Evolutionary conservation across 2,888 invertebrate species (phyloP).

Genomic region (Meteorus cinctellus): DNA sequence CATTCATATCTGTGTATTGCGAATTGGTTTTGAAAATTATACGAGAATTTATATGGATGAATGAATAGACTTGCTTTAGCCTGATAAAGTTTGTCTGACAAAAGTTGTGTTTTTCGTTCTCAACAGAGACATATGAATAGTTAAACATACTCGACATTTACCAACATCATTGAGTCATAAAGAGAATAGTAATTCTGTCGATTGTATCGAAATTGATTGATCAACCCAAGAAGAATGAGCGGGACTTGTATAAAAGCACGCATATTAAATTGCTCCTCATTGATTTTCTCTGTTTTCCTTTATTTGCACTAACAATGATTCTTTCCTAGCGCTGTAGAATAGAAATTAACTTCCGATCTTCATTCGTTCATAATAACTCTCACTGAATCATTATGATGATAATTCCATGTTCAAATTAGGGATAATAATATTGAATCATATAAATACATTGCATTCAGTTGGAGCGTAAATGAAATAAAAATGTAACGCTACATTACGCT

Average conservation of each 20-base stretch:
- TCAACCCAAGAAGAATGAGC: background rate
- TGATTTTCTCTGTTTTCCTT: slow-evolving; percentile 1
- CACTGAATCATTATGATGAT: background rate
- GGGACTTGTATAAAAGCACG: background rate
- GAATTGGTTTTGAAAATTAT: background rate
- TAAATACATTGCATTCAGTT: slow-evolving; percentile 18
- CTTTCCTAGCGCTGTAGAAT: background rate
- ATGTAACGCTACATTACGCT: slow-evolving; percentile 4
- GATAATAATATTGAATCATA: slow-evolving; percentile 18
- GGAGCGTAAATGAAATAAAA: background rate
- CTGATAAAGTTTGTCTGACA: background rate
- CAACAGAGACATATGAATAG: background rate
- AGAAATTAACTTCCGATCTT: background rate
- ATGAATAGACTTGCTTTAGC: background rate
- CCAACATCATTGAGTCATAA: background rate
- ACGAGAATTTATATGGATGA: background rate
- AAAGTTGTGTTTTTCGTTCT: background rate
- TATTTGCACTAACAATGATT: slow-evolving; percentile 18
- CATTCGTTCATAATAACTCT: background rate
- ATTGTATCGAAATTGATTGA: background rate
- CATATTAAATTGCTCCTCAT: background rate
- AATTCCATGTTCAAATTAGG: background rate
- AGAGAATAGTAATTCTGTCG: background rate
- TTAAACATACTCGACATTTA: background rate
- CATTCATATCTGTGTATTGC: background rate